phyloP scores from a whole-genome alignment of 2,797 vertebrate species.

The Pelochelys cantorii region DNA sequence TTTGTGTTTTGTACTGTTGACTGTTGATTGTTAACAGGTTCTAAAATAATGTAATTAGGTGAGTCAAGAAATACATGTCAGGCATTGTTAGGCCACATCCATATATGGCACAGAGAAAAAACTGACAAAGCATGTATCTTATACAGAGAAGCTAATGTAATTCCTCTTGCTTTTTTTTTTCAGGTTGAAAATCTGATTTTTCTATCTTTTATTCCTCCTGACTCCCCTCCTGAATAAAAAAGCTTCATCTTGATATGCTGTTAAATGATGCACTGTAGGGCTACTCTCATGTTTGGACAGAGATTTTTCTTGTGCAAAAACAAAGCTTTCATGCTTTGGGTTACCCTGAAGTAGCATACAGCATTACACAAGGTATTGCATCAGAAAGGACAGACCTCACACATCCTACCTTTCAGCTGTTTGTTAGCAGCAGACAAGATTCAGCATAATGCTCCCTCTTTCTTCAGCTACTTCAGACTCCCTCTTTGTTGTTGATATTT shows the following conservation, averaged over 20 bases:
- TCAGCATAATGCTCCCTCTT: not conserved
- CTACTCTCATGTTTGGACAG: not conserved
- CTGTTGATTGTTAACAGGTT: slow-evolving; percentile 86
- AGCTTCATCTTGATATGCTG: slow-evolving; percentile 50
- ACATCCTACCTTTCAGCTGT: not conserved
- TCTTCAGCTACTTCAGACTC: not conserved
- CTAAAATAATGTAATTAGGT: slow-evolving; percentile 81
- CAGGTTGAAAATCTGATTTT: slow-evolving; percentile 72
- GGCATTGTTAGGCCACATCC: slow-evolving; percentile 79
- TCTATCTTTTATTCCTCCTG: slow-evolving; percentile 53
- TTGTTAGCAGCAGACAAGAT: not conserved
- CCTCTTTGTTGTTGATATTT: not conserved
- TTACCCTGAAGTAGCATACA: not conserved
- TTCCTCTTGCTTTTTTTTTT: slow-evolving; percentile 78
- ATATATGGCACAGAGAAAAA: slow-evolving; percentile 78
- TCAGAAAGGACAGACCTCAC: not conserved
- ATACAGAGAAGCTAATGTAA: slow-evolving; percentile 76
- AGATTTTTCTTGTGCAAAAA: not conserved
- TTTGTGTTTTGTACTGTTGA: slow-evolving; percentile 79
- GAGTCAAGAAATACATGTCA: slow-evolving; percentile 75
- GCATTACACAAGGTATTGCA: not conserved
- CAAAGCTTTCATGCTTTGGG: slow-evolving; percentile 7
- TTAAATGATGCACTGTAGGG: not conserved
- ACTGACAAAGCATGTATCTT: slow-evolving; percentile 74
- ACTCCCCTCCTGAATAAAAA: slow-evolving; percentile 56